Percentiles rank a stretch among this genome's conserved stretches.
Conservation (phyloP, 2,797 vertebrate species). For the Mallotus villosus region DNA sequence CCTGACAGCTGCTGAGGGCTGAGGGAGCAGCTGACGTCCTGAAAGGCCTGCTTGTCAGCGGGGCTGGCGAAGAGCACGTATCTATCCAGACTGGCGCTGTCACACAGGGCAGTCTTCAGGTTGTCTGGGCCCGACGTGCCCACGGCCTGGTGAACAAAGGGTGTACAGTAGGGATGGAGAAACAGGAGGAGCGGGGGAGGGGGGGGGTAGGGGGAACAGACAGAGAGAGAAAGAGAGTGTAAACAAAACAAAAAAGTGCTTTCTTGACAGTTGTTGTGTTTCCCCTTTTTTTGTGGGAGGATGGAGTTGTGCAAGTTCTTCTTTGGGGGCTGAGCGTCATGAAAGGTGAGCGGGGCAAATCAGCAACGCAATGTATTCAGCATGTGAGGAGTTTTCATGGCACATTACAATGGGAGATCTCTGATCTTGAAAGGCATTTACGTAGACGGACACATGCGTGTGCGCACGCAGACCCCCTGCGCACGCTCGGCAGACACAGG, state of each 20-base stretch:
- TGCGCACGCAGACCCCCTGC: too few relatives aligned
- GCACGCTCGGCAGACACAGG: neutral
- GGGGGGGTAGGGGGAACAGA: too few relatives aligned
- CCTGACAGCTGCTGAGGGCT: constrained; percentile 65
- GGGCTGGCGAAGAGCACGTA: constrained; percentile 68
- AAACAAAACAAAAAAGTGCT: too few relatives aligned
- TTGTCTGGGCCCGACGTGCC: constrained; percentile 25
- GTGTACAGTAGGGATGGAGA: neutral
- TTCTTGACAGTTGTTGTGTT: too few relatives aligned
- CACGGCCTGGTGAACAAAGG: constrained; percentile 38
- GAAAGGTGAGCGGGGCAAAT: neutral
- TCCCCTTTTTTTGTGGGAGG: too few relatives aligned
- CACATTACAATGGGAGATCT: neutral
- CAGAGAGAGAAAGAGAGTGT: too few relatives aligned
- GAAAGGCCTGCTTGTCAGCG: constrained; percentile 65
- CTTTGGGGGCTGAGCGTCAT: too few relatives aligned
- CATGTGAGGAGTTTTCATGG: neutral
- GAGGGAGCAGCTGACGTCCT: constrained; percentile 76
- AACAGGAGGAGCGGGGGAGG: too few relatives aligned
- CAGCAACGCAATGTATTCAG: neutral
- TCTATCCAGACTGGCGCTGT: constrained; percentile 54
- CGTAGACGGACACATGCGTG: too few relatives aligned
- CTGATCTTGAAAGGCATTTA: neutral
- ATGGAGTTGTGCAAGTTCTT: too few relatives aligned
- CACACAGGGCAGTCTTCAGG: constrained; percentile 65